phyloP scores from a whole-genome alignment of 1,140 invertebrate genomes.

The Drosophila prosaltans region DNA sequence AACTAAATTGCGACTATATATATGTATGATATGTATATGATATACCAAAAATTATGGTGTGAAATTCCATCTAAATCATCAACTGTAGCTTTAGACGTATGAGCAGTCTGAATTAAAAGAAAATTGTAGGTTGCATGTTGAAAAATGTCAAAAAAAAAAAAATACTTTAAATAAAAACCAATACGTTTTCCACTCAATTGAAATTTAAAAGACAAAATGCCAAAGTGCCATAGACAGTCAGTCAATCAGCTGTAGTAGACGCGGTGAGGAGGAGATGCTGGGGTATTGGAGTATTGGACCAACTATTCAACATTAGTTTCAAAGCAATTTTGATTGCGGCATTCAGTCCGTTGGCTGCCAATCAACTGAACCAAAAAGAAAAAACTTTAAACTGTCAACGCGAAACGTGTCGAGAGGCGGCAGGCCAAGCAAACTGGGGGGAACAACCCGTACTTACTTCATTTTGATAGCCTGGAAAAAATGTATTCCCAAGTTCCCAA shows the following conservation, averaged over 20 bases:
- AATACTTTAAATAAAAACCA: slow-evolving; percentile 36
- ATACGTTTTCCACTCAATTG: slow-evolving; percentile 52
- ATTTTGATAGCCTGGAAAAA: slow-evolving; percentile 26
- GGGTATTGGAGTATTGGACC: neutral
- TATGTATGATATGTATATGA: too few relatives aligned
- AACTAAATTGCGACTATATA: slow-evolving; percentile 31
- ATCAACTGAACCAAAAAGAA: slow-evolving; percentile 37
- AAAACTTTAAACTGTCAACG: slow-evolving; percentile 66
- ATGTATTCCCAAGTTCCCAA: too few relatives aligned
- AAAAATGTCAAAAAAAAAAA: slow-evolving; percentile 61
- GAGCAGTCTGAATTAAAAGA: neutral
- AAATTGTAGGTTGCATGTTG: slow-evolving; percentile 19
- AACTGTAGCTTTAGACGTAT: neutral
- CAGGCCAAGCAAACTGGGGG: slow-evolving; percentile 33
- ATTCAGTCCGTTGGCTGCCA: slow-evolving; percentile 70
- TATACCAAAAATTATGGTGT: slow-evolving; percentile 22
- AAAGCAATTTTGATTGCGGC: slow-evolving; percentile 46
- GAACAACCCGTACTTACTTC: slow-evolving; percentile 27
- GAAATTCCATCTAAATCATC: slow-evolving; percentile 28
- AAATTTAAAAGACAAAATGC: slow-evolving; percentile 60
- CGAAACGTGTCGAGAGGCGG: slow-evolving; percentile 53
- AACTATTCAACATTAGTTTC: slow-evolving; percentile 29
- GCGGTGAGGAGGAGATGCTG: neutral
- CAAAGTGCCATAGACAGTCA: slow-evolving; percentile 35
- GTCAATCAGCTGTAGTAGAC: neutral